phyloP scores from a whole-genome alignment of 2,797 vertebrate species.

The Phaenicophaeus curvirostris region DNA sequence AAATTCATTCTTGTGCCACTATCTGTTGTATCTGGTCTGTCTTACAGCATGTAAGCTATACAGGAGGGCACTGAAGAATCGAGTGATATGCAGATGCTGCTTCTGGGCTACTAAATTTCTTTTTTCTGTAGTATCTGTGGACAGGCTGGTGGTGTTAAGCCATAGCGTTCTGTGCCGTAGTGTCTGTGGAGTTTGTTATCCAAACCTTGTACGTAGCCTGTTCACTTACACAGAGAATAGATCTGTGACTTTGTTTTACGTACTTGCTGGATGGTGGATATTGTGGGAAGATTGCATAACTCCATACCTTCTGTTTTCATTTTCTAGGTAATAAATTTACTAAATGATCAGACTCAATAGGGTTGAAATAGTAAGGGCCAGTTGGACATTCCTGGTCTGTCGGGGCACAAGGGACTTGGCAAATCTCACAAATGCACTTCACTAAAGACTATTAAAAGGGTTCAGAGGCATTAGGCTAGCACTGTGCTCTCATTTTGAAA shows the following conservation, averaged over 20 bases:
- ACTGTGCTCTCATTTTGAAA: not conserved
- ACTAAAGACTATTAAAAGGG: not conserved
- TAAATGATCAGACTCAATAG: not conserved
- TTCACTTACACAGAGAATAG: not conserved
- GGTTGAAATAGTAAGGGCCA: not conserved
- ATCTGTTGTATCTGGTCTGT: conserved; percentile 59
- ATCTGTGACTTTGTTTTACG: not conserved
- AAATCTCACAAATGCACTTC: not conserved
- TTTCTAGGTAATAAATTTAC: not conserved
- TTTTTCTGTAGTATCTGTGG: not conserved
- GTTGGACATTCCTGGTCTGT: not conserved
- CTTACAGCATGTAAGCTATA: not conserved
- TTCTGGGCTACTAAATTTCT: conserved; percentile 25
- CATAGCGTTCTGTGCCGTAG: not conserved
- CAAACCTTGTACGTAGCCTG: not conserved
- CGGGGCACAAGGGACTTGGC: not conserved
- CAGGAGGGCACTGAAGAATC: conserved; percentile 23
- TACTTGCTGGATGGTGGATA: not conserved
- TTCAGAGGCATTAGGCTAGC: not conserved
- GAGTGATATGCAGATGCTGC: conserved; percentile 3
- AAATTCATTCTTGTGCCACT: conserved; percentile 37
- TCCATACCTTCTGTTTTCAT: conserved; percentile 16
- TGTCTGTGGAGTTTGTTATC: not conserved
- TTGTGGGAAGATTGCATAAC: conserved; percentile 5
- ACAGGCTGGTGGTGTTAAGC: not conserved